These are phyloP conservation scores for Prietella phreatophila DNA, from an alignment of 2,113 vertebrate genomes.

Conservation along the genomic window DNA sequence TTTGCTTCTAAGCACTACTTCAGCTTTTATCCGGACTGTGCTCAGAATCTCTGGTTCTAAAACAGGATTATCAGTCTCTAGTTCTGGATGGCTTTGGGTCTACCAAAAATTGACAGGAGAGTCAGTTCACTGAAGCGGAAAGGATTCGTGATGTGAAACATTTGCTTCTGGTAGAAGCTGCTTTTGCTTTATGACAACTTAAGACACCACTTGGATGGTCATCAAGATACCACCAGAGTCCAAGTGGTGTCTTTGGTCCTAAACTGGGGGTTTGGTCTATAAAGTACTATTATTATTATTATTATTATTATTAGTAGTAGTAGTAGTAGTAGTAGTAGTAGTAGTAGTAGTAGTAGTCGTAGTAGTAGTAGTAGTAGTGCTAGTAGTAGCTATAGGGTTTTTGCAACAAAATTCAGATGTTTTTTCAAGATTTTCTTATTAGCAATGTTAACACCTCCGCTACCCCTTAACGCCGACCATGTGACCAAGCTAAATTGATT, in stretches of 20 bases:
- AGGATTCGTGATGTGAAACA: neutral
- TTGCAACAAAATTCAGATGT: neutral
- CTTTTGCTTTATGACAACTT: neutral
- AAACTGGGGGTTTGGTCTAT: too few relatives aligned
- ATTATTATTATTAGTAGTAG: neutral
- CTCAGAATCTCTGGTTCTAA: neutral
- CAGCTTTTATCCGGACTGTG: too few relatives aligned
- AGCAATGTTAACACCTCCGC: neutral
- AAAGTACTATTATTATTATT: neutral
- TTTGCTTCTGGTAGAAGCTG: neutral
- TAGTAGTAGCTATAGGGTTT: neutral
- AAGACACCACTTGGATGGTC: too few relatives aligned
- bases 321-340: too few relatives aligned
- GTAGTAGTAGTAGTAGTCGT: too few relatives aligned
- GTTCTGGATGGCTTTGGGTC: neutral
- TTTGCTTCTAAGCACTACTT: neutral
- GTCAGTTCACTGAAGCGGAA: neutral
- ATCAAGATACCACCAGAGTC: neutral
- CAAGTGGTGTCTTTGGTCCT: neutral
- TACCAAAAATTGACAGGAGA: neutral
- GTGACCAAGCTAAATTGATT: neutral
- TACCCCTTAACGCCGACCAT: neutral
- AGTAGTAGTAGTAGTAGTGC: too few relatives aligned
- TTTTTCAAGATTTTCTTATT: neutral
- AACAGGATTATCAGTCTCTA: neutral